Evolutionary conservation across 1,140 invertebrate genomes (phyloP), one percentile per base, ranked within the genome.

Genomic region (Drusus annulatus): DNA sequence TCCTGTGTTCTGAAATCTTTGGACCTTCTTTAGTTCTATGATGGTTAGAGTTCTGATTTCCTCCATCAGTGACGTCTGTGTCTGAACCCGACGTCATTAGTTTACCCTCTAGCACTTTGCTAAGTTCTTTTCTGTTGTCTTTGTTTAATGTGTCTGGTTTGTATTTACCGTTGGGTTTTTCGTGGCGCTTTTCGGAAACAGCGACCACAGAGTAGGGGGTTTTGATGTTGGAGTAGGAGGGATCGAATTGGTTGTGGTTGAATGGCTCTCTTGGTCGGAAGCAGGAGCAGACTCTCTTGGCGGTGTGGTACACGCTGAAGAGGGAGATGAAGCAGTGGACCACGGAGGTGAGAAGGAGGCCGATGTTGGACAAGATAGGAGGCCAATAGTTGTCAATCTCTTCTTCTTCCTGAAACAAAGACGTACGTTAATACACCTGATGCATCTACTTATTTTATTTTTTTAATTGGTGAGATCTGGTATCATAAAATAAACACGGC

Each of bases 211-310:
- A 87, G 75, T 85, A 88, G 7, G 87, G 87, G 76, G 85, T 84
- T 28, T 85, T 83, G 7, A 84, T 71, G 73, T 87, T 87, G 75
- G 76, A 77, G 73, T 86, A 89, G 50, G 83, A 83, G 1, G 87
- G 86, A 78, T 89, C 87, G 85, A 89, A 89, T 83, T 89, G 88
- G 84, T 90, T 90, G 84, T 90, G 89, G 85, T 90, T 88, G 84
- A 86, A 90, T 19, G 88, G 79, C 81, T 88, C 88, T 79, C 87
- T 87, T 25, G 86, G 87, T 7, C 87, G 84, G 84, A 91, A 89
- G 85, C 91, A 93, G 17, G 91, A 88, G 82, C 92, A 92, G 5
- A 92, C 86, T 10, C 89, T 86, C 82, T 88, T 86, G 21, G 91
- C 90, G 25, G 91, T 87, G 83, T 90, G 88, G 84, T 90, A 92